Evolutionary conservation across 1,140 invertebrate species (phyloP), one percentile per base, ranked within the genome.

Genomic region (Brachionus asplanchnoidis): DNA sequence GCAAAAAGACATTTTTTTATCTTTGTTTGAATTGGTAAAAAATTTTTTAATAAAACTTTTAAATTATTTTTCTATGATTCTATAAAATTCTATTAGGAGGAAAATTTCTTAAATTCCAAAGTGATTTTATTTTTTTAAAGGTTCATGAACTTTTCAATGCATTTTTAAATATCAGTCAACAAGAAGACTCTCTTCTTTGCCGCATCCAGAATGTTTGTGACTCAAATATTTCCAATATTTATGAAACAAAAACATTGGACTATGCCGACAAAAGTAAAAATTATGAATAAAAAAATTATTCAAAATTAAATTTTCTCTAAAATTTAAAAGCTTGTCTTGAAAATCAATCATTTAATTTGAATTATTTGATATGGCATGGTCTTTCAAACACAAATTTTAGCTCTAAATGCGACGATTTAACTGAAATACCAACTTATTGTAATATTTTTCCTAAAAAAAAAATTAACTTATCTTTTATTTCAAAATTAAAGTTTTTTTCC

Each of bases 181-280:
- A 2, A 20, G 20, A 60, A 6, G 17, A 26, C 9, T 23, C 1
- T 20, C 53, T 60, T 60, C 1, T 17, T 60, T 60, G 9, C 9
- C n/a, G 8, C 9, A 8, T 8, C 53, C 2, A 60, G 20, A 0
- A 60, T 20, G 2, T 20, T 9, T n/a, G 12, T 28, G 26, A 68
- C 4, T 14, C 26, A 7, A 40, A 32, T 32, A 23, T 23, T 32
- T 3, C 14, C 9, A 40, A 68, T 32, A 28, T 32, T 68, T 68
- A 32, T 28, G 66, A 68, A 23, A 32, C 9, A 8, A 50, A 7
- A 17, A 20, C 23, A 12, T 77, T 77, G 23, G 73, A 77, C 7
- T 77, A 77, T 77, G 73, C 73, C 1, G 44, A 77, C 26, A 77
- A 77, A 77, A 26, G 73, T 77, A 77, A 77, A 14, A 26, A 17